Percentiles rank a stretch among this genome's conserved stretches.
Conservation (phyloP, 2,797 vertebrate species). For the Hybognathus amarus region DNA sequence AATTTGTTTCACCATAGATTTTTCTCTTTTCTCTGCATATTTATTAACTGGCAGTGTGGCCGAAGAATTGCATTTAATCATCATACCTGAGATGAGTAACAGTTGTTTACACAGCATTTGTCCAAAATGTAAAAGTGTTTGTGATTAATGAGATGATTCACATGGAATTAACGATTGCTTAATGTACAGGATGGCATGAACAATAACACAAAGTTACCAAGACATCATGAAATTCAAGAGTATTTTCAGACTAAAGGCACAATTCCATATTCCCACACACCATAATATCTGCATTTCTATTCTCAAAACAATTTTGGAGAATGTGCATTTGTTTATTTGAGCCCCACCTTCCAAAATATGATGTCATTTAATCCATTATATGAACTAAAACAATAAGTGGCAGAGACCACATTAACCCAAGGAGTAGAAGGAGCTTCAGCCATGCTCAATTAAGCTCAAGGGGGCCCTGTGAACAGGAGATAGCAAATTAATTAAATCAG, state of each 20-base stretch:
- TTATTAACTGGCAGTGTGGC: slow-evolving; percentile 27
- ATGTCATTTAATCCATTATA: not conserved
- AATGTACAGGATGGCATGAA: not conserved
- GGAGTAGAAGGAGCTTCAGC: not conserved
- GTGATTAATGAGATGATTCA: slow-evolving; percentile 1
- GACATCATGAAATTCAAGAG: not conserved
- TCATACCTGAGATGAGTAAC: slow-evolving; percentile 45
- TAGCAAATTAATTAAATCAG: slow-evolving; percentile 27
- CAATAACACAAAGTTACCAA: slow-evolving; percentile 10
- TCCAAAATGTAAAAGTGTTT: slow-evolving; percentile 17
- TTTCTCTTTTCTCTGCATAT: slow-evolving; percentile 27
- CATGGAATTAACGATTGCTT: not conserved
- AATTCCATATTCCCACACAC: not conserved
- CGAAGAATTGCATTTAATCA: slow-evolving; percentile 30
- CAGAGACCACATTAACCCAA: slow-evolving; percentile 6
- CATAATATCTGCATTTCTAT: not conserved
- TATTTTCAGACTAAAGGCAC: slow-evolving; percentile 8
- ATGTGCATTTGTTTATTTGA: not conserved
- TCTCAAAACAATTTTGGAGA: not conserved
- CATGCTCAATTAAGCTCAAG: not conserved
- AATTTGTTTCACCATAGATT: not conserved
- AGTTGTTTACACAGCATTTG: slow-evolving; percentile 25
- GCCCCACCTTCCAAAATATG: not conserved
- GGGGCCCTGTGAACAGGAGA: slow-evolving; percentile 8
- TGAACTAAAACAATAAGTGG: slow-evolving; percentile 18